Evolutionary conservation across 1,140 invertebrate species (phyloP), one percentile per base, ranked within the genome.

Genomic region (Solenopsis invicta): DNA sequence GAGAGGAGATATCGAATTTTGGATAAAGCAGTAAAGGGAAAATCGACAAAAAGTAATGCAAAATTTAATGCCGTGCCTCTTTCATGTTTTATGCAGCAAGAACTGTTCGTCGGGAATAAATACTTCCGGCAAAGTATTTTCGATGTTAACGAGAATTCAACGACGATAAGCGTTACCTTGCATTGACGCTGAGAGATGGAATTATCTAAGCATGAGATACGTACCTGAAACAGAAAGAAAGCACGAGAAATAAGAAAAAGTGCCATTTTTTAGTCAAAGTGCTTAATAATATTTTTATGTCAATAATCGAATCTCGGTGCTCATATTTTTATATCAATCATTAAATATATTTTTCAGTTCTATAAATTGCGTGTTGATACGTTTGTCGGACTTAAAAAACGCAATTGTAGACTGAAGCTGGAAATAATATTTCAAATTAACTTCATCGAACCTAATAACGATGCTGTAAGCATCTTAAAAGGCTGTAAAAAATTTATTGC

Each of bases 161-260:
- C 29, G 77, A 80, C 29, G 77, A 80, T 66, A 82, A 34, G 59
- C 86, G 21, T 89, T 89, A 89, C 67, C 74, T 89, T 62, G 59
- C 59, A 89, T n/a, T n/a, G 67, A 21, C n/a, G 86, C 37, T 62
- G 80, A 85, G 52, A 74, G 84, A 88, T 54, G 29, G 21, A 72
- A 69, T 48, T 69, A 50, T 6, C 16, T 67, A 88, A 62, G 41
- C 56, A 88, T 56, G 59, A 18, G 56, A 92, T 92, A 91, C 91
- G 87, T 92, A 92, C 91, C 89, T 92, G 89, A 72, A 92, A 92
- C 85, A 91, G 18, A 88, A 77, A 88, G 21, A 75, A 56, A 56
- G 5, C 4, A 41, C 41, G 67, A 74, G 29, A 29, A 29, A 29
- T 29, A 29, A 29, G 29, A 29, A 29, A 29, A 29, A 29, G 29